Conservation (phyloP, 2,797 vertebrate species). For the Morelia viridis region DNA sequence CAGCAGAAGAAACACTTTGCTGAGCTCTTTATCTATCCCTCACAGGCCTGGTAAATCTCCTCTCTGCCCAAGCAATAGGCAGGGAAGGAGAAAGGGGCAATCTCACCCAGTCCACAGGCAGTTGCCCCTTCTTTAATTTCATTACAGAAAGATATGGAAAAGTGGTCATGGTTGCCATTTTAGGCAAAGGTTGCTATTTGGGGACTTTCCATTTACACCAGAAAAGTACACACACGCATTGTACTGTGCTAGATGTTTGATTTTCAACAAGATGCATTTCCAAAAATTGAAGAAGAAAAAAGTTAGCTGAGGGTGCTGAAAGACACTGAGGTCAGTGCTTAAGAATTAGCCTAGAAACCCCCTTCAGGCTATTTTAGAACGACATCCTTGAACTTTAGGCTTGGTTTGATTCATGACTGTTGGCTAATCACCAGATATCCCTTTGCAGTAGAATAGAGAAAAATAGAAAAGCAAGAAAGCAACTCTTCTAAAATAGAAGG, state of each 20-base stretch:
- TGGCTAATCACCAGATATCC: background rate
- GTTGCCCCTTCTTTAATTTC: background rate
- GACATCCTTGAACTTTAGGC: background rate
- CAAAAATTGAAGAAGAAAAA: background rate
- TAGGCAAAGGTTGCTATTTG: background rate
- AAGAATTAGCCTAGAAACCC: background rate
- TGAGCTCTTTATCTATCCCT: conserved; percentile 68
- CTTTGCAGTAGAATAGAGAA: background rate
- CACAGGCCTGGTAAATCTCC: conserved; percentile 53
- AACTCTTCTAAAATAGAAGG: background rate
- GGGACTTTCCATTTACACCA: background rate
- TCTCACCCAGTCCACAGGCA: background rate
- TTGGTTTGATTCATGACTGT: background rate
- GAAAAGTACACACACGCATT: background rate
- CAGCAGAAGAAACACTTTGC: conserved; percentile 59
- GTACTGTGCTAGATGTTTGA: background rate
- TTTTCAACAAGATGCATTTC: background rate
- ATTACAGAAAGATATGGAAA: background rate
- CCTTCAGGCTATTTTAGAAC: background rate
- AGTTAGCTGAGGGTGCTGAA: background rate
- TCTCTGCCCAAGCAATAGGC: conserved; percentile 24
- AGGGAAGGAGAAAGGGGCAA: conserved; percentile 1
- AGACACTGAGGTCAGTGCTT: background rate
- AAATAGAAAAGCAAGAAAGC: background rate
- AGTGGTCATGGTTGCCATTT: background rate